Base-by-base conservation (phyloP, 2,888 invertebrate genomes). In the Platycheirus rosarum region DNA sequence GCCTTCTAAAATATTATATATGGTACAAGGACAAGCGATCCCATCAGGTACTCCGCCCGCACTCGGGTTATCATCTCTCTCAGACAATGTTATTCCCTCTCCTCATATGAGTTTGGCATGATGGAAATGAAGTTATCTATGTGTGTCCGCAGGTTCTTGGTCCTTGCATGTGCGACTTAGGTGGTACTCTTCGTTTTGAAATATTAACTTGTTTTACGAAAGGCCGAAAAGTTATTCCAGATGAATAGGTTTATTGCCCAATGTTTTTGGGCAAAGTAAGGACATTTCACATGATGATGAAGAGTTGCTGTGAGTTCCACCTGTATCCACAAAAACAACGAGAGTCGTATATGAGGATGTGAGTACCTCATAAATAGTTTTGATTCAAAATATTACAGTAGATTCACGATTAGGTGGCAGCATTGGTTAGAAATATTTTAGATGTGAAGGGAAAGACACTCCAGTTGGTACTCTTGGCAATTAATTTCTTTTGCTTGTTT, bases 161-260 rank as follows among this genome's bases (percentile, higher is more conserved):
- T 23, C 51, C 8, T 32, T 53, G 35, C 44, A 44, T 63, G 49
- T 32, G 48, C 49, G 70, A 16, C 57, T 18, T 29, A 70, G 23
- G 7, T 13, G 29, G 60, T 40, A 63, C 51, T n/a, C n/a, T 65
- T 70, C 70, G 65, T 55, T 75, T 71, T 80, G 80, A 80, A 75
- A 70, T 75, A 80, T 71, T 80, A 70, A 80, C 80, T 80, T 70
- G 62, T 71, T 80, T 71, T 71, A 71, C 48, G 76, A 82, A 49
- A 23, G 68, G 53, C 82, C 77, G 48, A 82, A 71, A 82, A 77
- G 76, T 82, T 82, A 77, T 77, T 82, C 73, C 77, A 37, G 71
- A 63, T 68, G 82, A 77, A 63, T 77, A 63, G 77, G 77, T 77
- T 82, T 82, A 82, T 76, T 73, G 73, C 76, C 44, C 44, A 57